Evolutionary conservation across 2,113 vertebrate genomes (phyloP).

Genomic region (Tetrao urogallus): DNA sequence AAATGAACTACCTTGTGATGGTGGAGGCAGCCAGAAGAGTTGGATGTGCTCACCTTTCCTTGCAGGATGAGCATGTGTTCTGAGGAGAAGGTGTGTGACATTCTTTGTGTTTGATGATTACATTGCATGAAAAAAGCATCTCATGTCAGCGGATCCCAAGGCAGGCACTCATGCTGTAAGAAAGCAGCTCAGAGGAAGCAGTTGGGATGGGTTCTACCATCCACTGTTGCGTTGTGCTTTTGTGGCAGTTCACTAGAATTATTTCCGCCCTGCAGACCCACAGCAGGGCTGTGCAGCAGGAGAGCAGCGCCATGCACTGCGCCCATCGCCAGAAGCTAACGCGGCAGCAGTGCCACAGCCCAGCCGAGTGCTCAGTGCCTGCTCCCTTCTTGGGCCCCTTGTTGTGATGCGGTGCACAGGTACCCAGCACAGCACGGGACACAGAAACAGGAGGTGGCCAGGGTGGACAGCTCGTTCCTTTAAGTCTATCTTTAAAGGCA

Average conservation of each 20-base stretch:
- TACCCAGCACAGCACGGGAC: not conserved
- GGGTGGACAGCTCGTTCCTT: not conserved
- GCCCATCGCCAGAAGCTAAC: fast-evolving
- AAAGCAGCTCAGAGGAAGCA: not conserved
- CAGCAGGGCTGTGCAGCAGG: not conserved
- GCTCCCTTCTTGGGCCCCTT: not conserved
- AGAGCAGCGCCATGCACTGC: not conserved
- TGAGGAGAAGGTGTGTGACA: not conserved
- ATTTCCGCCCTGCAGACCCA: not conserved
- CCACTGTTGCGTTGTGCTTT: not conserved
- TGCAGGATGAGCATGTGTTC: not conserved
- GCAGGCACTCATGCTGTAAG: not conserved
- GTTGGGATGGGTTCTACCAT: not conserved
- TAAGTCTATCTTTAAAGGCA: not conserved
- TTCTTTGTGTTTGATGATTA: fast-evolving
- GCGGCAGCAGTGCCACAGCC: not conserved
- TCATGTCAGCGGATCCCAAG: not conserved
- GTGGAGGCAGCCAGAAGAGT: not conserved
- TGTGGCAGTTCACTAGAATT: not conserved
- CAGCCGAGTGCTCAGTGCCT: fast-evolving
- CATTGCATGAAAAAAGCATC: fast-evolving
- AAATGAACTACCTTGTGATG: not conserved
- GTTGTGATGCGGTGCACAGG: fast-evolving
- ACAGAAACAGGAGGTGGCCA: fast-evolving
- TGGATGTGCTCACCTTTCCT: not conserved